Evolutionary conservation across 1,140 invertebrate genomes (phyloP), one percentile per base, ranked within the genome.

Genomic region (Sogatella furcifera): DNA sequence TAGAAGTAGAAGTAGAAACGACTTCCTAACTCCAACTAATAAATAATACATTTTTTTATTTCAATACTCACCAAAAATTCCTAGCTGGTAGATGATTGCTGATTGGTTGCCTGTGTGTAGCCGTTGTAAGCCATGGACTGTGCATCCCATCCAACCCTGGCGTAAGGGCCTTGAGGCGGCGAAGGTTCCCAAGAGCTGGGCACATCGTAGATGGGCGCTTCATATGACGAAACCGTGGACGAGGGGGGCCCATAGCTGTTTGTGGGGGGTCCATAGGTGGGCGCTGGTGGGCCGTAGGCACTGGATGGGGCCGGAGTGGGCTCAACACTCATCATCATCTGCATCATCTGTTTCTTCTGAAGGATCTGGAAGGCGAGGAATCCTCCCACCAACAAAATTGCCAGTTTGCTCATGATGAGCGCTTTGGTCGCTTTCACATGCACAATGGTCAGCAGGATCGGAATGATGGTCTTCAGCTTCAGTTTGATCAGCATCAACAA

Each of bases 351-450:
- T 5, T 62, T 46, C 52, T 65, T 65, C 56, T 65, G 60, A 57
- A 59, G 62, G n/a, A 66, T 38, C 61, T 66, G 88, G 68, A 86
- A 78, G 54, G 86, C 81, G 17, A 90, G 77, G 76, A 92, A 90
- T 60, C 85, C 88, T 46, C 89, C 76, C 38, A 92, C 88, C 53
- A 90, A 72, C 4, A 85, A 74, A 65, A 92, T 82, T 55, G 88
- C 86, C 44, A 90, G 76, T 72, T 92, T 92, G 64, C 87, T 90
- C 63, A 90, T 78, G 38, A 92, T 80, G 15, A 90, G 74, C 65
- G 89, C 89, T 73, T 92, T 92, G 61, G 88, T 74, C 11, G 89
- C 85, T 73, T 92, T 92, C 53, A 90, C 72, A 60, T 86, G 84
- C 70, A 90, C 82, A 61, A 90, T 74, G 22, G 83, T 80, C 13